These are phyloP conservation scores for Metridium senile DNA, from an alignment of 92 coral and sea anemone genomes.

Conservation along the genomic window DNA sequence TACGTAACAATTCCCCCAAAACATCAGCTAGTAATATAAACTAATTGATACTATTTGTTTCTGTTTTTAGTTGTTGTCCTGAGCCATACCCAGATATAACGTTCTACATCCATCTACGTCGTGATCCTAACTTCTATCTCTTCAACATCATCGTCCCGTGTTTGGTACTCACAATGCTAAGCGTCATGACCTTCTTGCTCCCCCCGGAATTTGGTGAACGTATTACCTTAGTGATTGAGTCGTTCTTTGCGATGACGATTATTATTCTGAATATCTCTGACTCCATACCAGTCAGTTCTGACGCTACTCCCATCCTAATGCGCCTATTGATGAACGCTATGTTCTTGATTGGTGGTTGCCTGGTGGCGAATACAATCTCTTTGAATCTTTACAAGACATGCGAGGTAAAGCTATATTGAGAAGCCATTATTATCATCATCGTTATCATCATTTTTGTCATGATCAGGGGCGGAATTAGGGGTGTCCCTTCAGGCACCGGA, in stretches of 20 bases:
- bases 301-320: slow-evolving; percentile 76
- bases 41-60: not conserved
- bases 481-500: too few species aligned
- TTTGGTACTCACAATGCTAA: slow-evolving; percentile 72
- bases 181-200: slow-evolving; percentile 79
- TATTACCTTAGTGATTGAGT: slow-evolving; percentile 87
- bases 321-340: slow-evolving; percentile 57
- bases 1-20: too few species aligned
- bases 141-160: slow-evolving; percentile 91
- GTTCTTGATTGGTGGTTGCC: slow-evolving; percentile 76
- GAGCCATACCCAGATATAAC: slow-evolving; percentile 89
- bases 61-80: slow-evolving; percentile 71
- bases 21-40: not conserved
- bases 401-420: too few species aligned
- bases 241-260: slow-evolving; percentile 88
- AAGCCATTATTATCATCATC: too few species aligned
- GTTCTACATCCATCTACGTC: slow-evolving; percentile 83
- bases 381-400: slow-evolving; percentile 62
- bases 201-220: slow-evolving; percentile 97
- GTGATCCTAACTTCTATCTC: slow-evolving; percentile 86
- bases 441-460: too few species aligned
- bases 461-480: too few species aligned
- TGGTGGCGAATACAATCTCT: slow-evolving; percentile 71
- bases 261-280: slow-evolving; percentile 84
- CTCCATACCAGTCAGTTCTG: slow-evolving; percentile 87